These are phyloP conservation scores for Gymnodraco acuticeps DNA, from an alignment of 2,797 vertebrate genomes.

Conservation along the genomic window DNA sequence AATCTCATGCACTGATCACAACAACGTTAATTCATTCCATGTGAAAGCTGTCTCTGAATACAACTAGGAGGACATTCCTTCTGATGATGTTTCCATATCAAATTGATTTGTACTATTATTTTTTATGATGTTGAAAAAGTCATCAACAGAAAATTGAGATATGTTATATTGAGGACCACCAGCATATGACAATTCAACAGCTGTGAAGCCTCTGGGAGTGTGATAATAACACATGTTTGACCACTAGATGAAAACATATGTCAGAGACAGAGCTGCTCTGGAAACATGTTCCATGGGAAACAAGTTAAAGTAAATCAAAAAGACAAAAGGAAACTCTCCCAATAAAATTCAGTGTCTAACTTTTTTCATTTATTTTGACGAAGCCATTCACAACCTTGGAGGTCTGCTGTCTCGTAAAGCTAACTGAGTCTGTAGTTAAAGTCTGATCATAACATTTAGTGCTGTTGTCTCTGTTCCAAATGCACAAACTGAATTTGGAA, in stretches of 20 bases:
- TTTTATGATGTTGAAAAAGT: constrained; percentile 12
- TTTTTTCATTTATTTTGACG: background rate
- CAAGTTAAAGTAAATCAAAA: background rate
- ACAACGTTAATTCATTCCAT: background rate
- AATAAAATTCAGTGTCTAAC: background rate
- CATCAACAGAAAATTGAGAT: background rate
- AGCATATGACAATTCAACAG: constrained; percentile 16
- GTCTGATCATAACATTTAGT: no score
- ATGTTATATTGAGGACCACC: constrained; percentile 1
- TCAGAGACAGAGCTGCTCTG: background rate
- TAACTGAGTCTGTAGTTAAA: background rate
- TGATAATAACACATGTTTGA: constrained; percentile 6
- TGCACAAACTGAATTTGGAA: background rate
- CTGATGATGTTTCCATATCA: constrained; percentile 18
- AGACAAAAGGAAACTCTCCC: background rate
- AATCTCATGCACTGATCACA: background rate
- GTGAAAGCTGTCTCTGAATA: constrained; percentile 6
- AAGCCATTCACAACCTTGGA: background rate
- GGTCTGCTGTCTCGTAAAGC: background rate
- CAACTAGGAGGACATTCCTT: constrained; percentile 18
- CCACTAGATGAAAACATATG: background rate
- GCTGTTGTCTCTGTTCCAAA: no score
- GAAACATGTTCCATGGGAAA: no score
- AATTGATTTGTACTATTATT: constrained; percentile 14
- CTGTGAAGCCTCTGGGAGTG: constrained; percentile 14